Conservation (phyloP, 2,113 vertebrate species). For the Zeus faber region DNA sequence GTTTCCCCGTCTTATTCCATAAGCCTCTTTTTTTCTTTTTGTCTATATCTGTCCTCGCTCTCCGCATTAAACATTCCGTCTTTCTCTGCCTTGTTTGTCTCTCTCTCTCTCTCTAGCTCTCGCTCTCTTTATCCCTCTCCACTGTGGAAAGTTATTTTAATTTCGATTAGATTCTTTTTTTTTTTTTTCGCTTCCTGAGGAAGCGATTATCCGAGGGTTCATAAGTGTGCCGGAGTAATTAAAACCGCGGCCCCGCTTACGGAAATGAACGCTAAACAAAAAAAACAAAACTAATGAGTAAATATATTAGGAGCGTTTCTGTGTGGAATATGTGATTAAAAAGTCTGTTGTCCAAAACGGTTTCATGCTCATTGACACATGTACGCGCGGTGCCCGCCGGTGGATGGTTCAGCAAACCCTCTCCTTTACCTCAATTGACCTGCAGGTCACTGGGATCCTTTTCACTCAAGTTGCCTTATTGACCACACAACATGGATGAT, state of each 20-base stretch:
- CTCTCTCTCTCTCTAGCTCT: not conserved
- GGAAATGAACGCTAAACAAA: no score
- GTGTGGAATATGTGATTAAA: not conserved
- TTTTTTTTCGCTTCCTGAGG: constrained; percentile 6
- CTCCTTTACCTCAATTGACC: no score
- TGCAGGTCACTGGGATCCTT: no score
- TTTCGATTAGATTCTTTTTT: not conserved
- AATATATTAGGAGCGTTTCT: not conserved
- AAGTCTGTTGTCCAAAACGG: not conserved
- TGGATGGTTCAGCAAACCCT: no score
- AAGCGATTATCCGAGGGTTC: constrained; percentile 22
- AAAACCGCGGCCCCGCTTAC: constrained; percentile 14
- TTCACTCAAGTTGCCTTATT: no score
- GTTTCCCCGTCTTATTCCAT: not conserved
- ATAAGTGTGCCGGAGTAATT: constrained; percentile 24
- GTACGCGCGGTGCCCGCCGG: not conserved
- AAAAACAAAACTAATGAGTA: not conserved
- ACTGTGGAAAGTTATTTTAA: constrained; percentile 12
- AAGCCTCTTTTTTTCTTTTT: constrained; percentile 4
- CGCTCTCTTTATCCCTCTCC: not conserved
- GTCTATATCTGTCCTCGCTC: no score
- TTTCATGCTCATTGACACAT: not conserved
- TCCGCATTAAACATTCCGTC: no score
- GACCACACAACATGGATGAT: no score
- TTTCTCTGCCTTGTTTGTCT: not conserved